Conservation (phyloP, 2,113 vertebrate genomes). For the Macheiramphus alcinus region DNA sequence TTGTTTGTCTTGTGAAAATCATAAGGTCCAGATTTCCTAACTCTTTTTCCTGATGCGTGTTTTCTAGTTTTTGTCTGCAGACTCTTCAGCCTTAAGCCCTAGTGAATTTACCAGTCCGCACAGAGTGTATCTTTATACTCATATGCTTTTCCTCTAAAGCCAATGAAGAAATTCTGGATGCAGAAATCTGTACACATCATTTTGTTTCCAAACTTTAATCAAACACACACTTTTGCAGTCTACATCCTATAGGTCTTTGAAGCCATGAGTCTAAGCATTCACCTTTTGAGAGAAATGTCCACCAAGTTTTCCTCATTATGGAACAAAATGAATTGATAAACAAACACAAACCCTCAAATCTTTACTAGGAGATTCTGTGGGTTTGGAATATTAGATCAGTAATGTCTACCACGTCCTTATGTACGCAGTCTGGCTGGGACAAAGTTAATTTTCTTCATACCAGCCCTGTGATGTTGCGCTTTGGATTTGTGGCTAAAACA, state of each 20-base stretch:
- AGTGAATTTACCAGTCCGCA: background rate
- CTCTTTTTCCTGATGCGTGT: background rate
- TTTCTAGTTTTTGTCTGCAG: background rate
- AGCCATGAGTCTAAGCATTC: background rate
- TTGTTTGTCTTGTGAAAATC: background rate
- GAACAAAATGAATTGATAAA: background rate
- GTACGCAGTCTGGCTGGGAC: fast-evolving
- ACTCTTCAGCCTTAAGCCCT: background rate
- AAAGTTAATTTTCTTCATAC: background rate
- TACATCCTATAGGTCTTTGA: background rate
- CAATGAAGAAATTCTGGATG: background rate
- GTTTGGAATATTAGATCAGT: background rate
- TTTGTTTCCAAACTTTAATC: background rate
- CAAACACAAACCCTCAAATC: background rate
- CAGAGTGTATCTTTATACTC: background rate
- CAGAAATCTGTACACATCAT: background rate
- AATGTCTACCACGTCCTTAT: too few species aligned
- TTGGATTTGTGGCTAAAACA: background rate
- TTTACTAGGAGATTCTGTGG: background rate
- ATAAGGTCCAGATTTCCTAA: background rate
- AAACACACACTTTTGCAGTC: background rate
- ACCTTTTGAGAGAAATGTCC: background rate
- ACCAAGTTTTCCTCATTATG: background rate
- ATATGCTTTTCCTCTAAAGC: background rate
- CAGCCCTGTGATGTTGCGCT: background rate